Evolutionary conservation across 92 coral and sea anemone genomes (phyloP).

Genomic region (Epizoanthus ramosus): DNA sequence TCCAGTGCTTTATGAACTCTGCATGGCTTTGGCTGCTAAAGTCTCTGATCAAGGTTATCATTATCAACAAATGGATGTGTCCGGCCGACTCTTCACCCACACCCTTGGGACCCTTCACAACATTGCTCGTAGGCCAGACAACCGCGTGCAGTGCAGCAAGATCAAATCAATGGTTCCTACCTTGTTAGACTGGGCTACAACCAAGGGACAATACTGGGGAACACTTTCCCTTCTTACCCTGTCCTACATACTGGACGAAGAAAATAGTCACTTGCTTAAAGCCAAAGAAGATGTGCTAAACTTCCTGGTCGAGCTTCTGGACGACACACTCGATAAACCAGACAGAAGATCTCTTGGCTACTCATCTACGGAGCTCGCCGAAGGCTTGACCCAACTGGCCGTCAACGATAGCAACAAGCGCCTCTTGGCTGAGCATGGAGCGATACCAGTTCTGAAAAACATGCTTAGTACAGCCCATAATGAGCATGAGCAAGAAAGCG

Average conservation of each 20-base stretch:
- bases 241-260: constrained; percentile 26
- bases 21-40: constrained; percentile 29
- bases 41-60: constrained; percentile 34
- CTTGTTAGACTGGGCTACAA: constrained; percentile 37
- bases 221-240: constrained; percentile 20
- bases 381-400: constrained; percentile 79
- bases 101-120: constrained; percentile 33
- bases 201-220: constrained; percentile 28
- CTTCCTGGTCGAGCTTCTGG: constrained; percentile 53
- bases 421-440: constrained; percentile 65
- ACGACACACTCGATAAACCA: constrained; percentile 31
- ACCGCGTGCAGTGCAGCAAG: constrained; percentile 18
- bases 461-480: constrained; percentile 62
- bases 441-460: constrained; percentile 58
- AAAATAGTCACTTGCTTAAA: constrained; percentile 26
- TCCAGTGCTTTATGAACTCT: constrained; percentile 27
- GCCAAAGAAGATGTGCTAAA: constrained; percentile 43
- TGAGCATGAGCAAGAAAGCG: constrained; percentile 56
- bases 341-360: constrained; percentile 59
- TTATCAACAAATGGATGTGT: constrained; percentile 16
- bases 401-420: constrained; percentile 79
- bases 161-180: constrained; percentile 31
- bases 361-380: constrained; percentile 70
- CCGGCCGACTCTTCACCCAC: constrained; percentile 35
- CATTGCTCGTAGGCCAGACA: constrained; percentile 36